phyloP scores from a whole-genome alignment of 2,797 vertebrate species.

The Falco novaeseelandiae region DNA sequence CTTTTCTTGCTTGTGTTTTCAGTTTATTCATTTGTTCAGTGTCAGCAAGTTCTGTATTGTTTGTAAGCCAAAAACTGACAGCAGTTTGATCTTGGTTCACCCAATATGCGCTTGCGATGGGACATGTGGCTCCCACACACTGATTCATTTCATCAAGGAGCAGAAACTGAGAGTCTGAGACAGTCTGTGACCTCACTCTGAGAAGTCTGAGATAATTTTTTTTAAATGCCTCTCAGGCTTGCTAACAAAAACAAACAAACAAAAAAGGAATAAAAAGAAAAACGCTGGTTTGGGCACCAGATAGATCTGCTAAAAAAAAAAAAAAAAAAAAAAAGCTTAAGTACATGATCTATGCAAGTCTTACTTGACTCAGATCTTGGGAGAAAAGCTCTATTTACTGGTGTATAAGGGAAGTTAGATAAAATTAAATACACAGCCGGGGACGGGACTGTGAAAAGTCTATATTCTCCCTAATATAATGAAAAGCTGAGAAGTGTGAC shows the following conservation, averaged over 20 bases:
- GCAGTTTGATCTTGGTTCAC: slow-evolving; percentile 21
- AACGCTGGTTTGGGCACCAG: neutral
- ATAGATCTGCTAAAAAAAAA: neutral
- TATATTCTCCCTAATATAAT: neutral
- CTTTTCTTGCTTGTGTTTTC: neutral
- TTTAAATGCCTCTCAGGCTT: neutral
- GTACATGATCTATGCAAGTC: neutral
- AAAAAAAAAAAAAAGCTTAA: neutral
- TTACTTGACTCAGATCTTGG: neutral
- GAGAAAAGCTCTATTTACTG: neutral
- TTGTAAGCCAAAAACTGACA: slow-evolving; percentile 1
- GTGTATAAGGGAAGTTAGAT: neutral
- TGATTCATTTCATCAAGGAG: neutral
- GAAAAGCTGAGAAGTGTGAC: slow-evolving; percentile 21
- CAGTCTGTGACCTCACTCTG: neutral
- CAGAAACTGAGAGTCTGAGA: neutral
- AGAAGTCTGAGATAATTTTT: neutral
- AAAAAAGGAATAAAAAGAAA: too few relatives aligned
- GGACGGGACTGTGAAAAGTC: neutral
- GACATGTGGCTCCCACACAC: slow-evolving; percentile 2
- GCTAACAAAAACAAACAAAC: neutral
- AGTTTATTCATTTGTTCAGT: neutral
- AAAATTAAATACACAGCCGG: neutral
- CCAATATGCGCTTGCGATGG: neutral
- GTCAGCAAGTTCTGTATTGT: slow-evolving; percentile 16